Evolutionary conservation across 2,888 invertebrate species (phyloP).

Genomic region (Malthinus flaveolus): DNA sequence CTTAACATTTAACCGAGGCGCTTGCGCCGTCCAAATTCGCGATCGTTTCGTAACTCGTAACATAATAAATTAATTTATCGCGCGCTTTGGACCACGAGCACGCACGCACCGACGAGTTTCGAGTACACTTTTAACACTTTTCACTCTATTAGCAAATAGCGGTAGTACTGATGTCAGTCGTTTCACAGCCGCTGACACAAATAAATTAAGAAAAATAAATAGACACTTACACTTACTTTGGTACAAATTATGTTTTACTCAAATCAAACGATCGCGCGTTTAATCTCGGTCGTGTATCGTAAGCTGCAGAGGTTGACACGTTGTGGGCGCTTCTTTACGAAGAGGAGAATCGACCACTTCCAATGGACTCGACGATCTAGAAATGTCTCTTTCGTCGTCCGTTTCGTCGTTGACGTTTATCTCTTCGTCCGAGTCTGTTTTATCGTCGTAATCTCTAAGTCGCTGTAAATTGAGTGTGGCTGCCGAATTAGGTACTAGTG

Average conservation of each 20-base stretch:
- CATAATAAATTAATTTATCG: too few relatives aligned
- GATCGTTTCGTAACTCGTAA: too few relatives aligned
- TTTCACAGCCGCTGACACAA: slow-evolving; percentile 42
- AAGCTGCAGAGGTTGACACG: slow-evolving; percentile 68
- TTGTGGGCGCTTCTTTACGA: slow-evolving; percentile 43
- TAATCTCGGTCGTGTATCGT: slow-evolving; percentile 71
- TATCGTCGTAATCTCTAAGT: slow-evolving; percentile 55
- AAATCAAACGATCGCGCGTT: slow-evolving; percentile 17
- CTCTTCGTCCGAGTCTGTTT: slow-evolving; percentile 73
- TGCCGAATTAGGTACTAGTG: slow-evolving; percentile 67
- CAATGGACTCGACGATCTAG: slow-evolving; percentile 57
- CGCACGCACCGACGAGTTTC: too few relatives aligned
- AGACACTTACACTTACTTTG: slow-evolving; percentile 28
- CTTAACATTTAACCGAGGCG: too few relatives aligned
- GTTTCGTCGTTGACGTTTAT: slow-evolving; percentile 84
- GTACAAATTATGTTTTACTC: slow-evolving; percentile 28
- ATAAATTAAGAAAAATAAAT: slow-evolving; percentile 34
- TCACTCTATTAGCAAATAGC: too few relatives aligned
- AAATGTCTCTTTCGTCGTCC: slow-evolving; percentile 62
- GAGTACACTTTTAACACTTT: neutral
- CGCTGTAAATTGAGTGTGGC: slow-evolving; percentile 56
- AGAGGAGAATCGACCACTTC: slow-evolving; percentile 53
- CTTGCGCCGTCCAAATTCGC: too few relatives aligned
- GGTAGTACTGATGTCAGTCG: slow-evolving; percentile 31
- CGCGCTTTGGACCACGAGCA: too few relatives aligned